These are phyloP conservation scores for Campaea margaritaria DNA, from an alignment of 2,888 invertebrate genomes.

Conservation along the genomic window DNA sequence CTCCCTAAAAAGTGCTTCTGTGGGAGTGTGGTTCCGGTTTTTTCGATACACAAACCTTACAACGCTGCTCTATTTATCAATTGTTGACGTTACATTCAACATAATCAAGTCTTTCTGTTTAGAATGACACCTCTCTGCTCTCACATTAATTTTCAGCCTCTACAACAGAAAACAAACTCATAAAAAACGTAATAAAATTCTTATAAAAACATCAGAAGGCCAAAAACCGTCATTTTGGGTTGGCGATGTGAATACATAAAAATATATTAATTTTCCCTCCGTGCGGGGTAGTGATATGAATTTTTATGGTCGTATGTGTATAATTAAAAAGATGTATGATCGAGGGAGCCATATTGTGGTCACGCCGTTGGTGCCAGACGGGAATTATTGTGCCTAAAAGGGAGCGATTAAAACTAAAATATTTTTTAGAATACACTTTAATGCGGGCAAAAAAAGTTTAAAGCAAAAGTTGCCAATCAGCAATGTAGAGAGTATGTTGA, in stretches of 20 bases:
- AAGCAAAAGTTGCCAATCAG: background rate
- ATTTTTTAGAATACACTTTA: background rate
- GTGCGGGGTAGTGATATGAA: slow-evolving; percentile 36
- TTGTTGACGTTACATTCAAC: background rate
- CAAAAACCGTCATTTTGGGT: slow-evolving; percentile 35
- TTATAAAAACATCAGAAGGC: slow-evolving; percentile 35
- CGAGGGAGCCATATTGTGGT: slow-evolving; percentile 19
- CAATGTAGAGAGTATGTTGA: background rate
- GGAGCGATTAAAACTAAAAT: background rate
- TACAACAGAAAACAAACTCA: slow-evolving; percentile 41
- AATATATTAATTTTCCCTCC: slow-evolving; percentile 41
- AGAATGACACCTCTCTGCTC: background rate
- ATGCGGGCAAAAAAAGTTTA: background rate
- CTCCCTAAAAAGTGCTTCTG: too few species aligned
- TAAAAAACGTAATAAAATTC: slow-evolving; percentile 41
- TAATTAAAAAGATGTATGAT: slow-evolving; percentile 39
- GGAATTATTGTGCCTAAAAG: background rate
- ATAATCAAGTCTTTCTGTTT: background rate
- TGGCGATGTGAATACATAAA: slow-evolving; percentile 39
- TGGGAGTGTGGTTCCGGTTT: too few species aligned
- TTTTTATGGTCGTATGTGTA: slow-evolving; percentile 40
- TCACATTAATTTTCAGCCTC: slow-evolving; percentile 10
- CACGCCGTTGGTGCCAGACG: background rate
- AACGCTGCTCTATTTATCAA: too few species aligned
- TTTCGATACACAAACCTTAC: too few species aligned